A percentile compares a stretch with the other conserved stretches of the same genome.
These are phyloP conservation scores for Polypterus bichir DNA, from an alignment of 2,113 vertebrate genomes.

Conservation along the genomic window DNA sequence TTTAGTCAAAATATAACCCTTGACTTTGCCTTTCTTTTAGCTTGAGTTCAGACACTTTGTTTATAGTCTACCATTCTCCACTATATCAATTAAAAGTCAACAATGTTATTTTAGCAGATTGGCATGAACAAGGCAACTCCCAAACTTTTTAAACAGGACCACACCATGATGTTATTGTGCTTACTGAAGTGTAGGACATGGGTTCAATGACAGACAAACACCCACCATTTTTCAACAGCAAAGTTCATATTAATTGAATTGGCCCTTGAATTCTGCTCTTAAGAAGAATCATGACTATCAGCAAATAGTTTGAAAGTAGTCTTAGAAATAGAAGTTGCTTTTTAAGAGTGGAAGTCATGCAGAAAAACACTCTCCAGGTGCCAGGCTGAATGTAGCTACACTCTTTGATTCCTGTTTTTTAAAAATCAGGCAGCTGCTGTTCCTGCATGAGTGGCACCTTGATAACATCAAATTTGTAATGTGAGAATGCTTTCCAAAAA, in stretches of 20 bases:
- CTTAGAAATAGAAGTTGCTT: slow-evolving; percentile 35
- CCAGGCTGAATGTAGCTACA: slow-evolving; percentile 37
- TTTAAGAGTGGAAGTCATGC: slow-evolving; percentile 38
- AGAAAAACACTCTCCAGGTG: slow-evolving; percentile 51
- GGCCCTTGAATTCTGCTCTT: slow-evolving; percentile 11
- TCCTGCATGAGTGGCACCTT: slow-evolving; percentile 13
- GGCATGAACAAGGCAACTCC: slow-evolving; percentile 1
- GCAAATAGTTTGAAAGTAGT: slow-evolving; percentile 20
- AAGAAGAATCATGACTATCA: slow-evolving; percentile 8
- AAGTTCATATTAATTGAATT: slow-evolving; percentile 12
- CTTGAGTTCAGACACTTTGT: slow-evolving; percentile 12
- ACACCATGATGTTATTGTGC: slow-evolving; percentile 22
- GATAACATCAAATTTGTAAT: slow-evolving; percentile 10
- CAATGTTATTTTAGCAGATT: slow-evolving; percentile 2
- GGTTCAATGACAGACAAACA: slow-evolving; percentile 20
- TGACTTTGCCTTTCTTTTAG: slow-evolving; percentile 10
- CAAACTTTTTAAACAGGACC: slow-evolving; percentile 8
- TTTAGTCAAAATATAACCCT: slow-evolving; percentile 35
- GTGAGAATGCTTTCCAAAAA: slow-evolving; percentile 23
- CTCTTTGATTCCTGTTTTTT: slow-evolving; percentile 7
- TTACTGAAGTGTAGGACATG: slow-evolving; percentile 17
- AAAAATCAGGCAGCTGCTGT: slow-evolving; percentile 1
- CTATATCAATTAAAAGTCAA: slow-evolving; percentile 18
- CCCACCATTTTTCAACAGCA: slow-evolving; percentile 14
- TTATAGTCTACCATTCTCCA: slow-evolving; percentile 19